phyloP scores from a whole-genome alignment of 2,797 vertebrate genomes.

The Anguilla pacifica region DNA sequence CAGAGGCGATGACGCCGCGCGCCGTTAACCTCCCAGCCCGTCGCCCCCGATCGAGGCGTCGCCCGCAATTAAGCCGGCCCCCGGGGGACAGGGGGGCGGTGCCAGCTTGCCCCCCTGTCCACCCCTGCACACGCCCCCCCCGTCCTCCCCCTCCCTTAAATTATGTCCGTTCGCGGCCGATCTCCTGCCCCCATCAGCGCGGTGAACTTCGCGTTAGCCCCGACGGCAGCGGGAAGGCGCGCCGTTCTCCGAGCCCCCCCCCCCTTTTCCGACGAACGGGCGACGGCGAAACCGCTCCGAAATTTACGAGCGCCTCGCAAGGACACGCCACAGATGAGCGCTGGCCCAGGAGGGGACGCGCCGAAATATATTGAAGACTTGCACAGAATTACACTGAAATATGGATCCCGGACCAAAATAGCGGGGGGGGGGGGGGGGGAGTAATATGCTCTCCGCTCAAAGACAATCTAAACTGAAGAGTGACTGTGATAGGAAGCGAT shows the following conservation, averaged over 20 bases:
- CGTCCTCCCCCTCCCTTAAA: background rate
- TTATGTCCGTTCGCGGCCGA: background rate
- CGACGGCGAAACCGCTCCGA: background rate
- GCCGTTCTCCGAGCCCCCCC: background rate
- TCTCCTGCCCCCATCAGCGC: background rate
- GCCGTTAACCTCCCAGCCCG: background rate
- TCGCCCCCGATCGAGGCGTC: background rate
- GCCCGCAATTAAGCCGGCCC: background rate
- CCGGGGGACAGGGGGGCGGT: no score
- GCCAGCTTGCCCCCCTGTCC: background rate
- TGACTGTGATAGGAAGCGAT: background rate
- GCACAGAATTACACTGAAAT: background rate
- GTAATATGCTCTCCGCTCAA: background rate
- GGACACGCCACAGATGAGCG: background rate
- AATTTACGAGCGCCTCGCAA: constrained; percentile 9
- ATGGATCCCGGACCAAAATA: background rate
- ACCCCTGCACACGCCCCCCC: background rate
- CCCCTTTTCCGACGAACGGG: background rate
- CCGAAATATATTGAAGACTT: background rate
- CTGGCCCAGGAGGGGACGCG: background rate
- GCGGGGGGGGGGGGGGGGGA: background rate
- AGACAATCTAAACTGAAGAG: background rate
- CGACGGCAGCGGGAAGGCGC: background rate
- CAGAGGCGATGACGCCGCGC: background rate
- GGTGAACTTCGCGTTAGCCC: background rate